phyloP scores from a whole-genome alignment of 2,888 invertebrate species.

The Leptura quadrifasciata region DNA sequence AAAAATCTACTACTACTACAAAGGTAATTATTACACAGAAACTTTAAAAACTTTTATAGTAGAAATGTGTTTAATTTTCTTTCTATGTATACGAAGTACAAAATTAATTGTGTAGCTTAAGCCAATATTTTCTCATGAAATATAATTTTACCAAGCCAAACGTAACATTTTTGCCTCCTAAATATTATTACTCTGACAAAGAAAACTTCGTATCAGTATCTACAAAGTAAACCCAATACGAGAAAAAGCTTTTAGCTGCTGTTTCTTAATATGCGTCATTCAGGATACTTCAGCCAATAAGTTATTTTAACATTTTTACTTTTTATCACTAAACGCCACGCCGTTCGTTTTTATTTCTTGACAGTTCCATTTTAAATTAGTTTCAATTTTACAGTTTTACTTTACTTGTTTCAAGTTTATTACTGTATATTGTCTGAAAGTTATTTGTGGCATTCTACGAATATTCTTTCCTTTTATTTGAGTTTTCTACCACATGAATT shows the following conservation, averaged over 20 bases:
- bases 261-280: background rate
- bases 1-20: too few relatives aligned
- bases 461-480: too few relatives aligned
- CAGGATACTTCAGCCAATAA: slow-evolving; percentile 3
- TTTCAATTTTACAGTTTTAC: too few relatives aligned
- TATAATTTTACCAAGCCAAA: background rate
- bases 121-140: background rate
- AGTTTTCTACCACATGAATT: too few relatives aligned
- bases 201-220: background rate
- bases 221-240: background rate
- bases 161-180: background rate
- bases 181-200: slow-evolving; percentile 7
- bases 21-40: too few relatives aligned
- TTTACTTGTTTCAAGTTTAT: too few relatives aligned
- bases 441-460: too few relatives aligned
- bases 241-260: background rate
- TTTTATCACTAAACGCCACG: too few relatives aligned
- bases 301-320: background rate
- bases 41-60: background rate
- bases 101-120: background rate
- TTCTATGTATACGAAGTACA: background rate
- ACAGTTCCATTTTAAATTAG: too few relatives aligned
- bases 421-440: too few relatives aligned
- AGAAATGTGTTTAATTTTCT: background rate
- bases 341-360: too few relatives aligned